Base-by-base conservation (phyloP, 2,113 vertebrate genomes). In the Willisornis vidua region DNA sequence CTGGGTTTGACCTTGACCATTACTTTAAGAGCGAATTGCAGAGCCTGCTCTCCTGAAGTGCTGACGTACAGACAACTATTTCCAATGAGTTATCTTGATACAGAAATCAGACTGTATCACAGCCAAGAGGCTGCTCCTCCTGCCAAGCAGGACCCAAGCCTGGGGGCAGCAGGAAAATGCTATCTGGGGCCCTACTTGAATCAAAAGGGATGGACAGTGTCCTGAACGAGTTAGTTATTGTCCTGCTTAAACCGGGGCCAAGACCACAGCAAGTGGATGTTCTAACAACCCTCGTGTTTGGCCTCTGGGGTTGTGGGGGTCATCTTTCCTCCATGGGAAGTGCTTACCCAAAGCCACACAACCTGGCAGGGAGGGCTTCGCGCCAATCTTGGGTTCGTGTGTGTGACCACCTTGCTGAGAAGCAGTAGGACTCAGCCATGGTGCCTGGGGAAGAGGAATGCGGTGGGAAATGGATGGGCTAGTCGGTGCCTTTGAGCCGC, bases 71-170 rank as follows among this genome's bases (percentile, higher is more conserved):
- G 92, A 83, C 82, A 94, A 79, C 82, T 82, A 29, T 83, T 93
- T 94, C 87, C 74, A 93, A 77, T 83, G 78, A 70, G 67, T 85
- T 92, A 83, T 91, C 95, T 93, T 90, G 94, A 71, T 90, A 55
- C 39, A 89, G 80, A 86, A 87, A 68, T 81, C 76, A 8, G 1
- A 9, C 89, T 90, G 91, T 88, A 79, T 43, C 72, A 45, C 82
- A 84, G 95, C 93, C 93, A 94, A 88, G 63, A 94, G 68, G 68
- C 91, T 52, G 67, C 22, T 77, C 39, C 75, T 76, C 49, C 55
- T 94, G 87, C 90, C 92, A 96, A 90, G 68, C 7, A 25, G 59
- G 61, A 91, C 87, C 74, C 2, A 4, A 65, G 76, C 81, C 73
- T 79, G 71, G 43, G 87, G 89, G 77, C 89, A 11, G 6, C 77